These are phyloP conservation scores for Aptenodytes patagonicus DNA, from an alignment of 2,113 vertebrate species.

Conservation along the genomic window DNA sequence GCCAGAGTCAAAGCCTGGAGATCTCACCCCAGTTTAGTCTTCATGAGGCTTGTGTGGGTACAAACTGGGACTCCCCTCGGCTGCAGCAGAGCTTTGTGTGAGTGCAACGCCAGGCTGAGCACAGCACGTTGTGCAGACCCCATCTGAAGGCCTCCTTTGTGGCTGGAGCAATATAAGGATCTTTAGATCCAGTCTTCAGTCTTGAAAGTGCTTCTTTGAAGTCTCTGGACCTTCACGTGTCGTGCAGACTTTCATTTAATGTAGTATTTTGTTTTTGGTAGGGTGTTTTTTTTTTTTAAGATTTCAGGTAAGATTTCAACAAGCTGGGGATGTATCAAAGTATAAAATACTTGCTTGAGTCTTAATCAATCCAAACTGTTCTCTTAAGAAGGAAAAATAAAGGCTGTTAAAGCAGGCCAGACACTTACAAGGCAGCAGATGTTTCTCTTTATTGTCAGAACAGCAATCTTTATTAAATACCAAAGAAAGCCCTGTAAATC, in stretches of 20 bases:
- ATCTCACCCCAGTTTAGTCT: background rate
- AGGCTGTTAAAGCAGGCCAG: slow-evolving; percentile 12
- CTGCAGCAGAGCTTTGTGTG: background rate
- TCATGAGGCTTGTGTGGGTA: background rate
- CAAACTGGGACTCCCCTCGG: background rate
- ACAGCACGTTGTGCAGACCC: background rate
- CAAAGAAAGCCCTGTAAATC: slow-evolving; percentile 54
- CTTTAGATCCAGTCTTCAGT: background rate
- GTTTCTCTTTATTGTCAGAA: slow-evolving; percentile 59
- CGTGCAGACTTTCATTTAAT: slow-evolving; percentile 5
- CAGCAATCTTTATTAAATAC: slow-evolving; percentile 63
- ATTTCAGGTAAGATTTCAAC: slow-evolving; percentile 52
- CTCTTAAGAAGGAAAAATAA: slow-evolving; percentile 19
- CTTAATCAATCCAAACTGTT: slow-evolving; percentile 53
- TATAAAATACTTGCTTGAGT: background rate
- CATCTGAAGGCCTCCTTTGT: background rate
- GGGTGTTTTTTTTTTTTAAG: background rate
- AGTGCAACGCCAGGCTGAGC: background rate
- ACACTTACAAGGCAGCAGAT: slow-evolving; percentile 32
- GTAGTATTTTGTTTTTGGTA: background rate
- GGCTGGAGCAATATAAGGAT: background rate
- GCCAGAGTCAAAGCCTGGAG: background rate
- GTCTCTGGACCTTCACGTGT: background rate
- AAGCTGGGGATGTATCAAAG: background rate
- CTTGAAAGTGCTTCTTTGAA: slow-evolving; percentile 38